Base-by-base conservation (phyloP, 2,113 vertebrate genomes). In the Poicephalus gulielmi region DNA sequence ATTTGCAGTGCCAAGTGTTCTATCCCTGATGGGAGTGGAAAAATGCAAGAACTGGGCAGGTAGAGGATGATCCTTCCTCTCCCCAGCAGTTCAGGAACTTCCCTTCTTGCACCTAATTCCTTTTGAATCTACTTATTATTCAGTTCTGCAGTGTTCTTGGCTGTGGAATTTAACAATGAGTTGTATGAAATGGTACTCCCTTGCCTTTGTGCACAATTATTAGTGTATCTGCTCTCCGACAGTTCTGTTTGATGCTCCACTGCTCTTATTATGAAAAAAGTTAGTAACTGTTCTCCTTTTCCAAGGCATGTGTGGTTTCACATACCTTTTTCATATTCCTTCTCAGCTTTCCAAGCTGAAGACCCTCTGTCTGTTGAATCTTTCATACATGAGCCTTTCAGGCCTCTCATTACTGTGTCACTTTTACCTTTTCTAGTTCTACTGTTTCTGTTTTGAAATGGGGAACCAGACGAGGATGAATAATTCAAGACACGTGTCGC, bases 361-460 rank as follows among this genome's bases (percentile, higher is more conserved):
- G 68, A 37, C 31, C 17, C 30, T 77, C 55, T 43, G 41, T 67
- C 69, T 83, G 6, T 15, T 64, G 81, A n/a, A 20, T 71, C 64
- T 93, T 84, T 89, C 46, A 20, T 53, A 67, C 17, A 5, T 64
- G 83, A 73, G 47, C 74, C n/a, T 7, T 74, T 74, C 17, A 76
- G 52, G 37, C 37, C 77, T 66, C 80, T 91, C 50, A 37, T 78
- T 60, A 11, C 73, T 2, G 0, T 55, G 67, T 35, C 53, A 18
- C 53, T 82, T 93, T 57, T 17, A 62, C 53, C 31, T 78, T 84
- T 77, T 30, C 69, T 81, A 5, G 1, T 92, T 95, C 73, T 94
- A 75, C 62, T 71, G 1, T 95, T 94, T 90, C 92, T 87, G 62
- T 64, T 91, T 84, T 91, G 95, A 94, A 94, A 96, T 50, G 62